Evolutionary conservation across 2,113 vertebrate species (phyloP).

Genomic region (Lepisosteus oculatus): DNA sequence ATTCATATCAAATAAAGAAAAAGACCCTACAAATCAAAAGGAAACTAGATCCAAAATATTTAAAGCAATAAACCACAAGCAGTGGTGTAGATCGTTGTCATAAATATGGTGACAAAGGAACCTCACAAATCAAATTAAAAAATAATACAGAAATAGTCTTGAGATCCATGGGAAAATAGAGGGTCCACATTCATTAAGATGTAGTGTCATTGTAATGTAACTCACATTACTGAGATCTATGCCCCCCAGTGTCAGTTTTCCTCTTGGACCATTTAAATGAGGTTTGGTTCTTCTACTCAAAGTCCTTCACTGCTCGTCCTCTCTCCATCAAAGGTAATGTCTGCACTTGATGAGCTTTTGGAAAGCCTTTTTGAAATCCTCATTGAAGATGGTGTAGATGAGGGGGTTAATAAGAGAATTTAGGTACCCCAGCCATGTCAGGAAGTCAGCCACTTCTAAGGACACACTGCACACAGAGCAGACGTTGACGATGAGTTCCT

Average conservation of each 20-base stretch:
- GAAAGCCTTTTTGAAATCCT: conserved; percentile 98
- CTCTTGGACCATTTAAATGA: not conserved
- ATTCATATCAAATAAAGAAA: too few species aligned
- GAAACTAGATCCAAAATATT: too few species aligned
- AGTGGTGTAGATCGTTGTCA: too few species aligned
- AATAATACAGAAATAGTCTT: too few species aligned
- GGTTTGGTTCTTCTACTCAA: not conserved
- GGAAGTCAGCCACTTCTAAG: conserved; percentile 86
- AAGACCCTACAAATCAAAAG: too few species aligned
- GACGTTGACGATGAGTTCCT: conserved; percentile 90
- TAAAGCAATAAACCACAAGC: too few species aligned
- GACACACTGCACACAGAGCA: conserved; percentile 83
- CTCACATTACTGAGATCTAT: not conserved
- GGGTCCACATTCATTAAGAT: too few species aligned
- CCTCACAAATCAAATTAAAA: too few species aligned
- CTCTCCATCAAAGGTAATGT: conserved; percentile 66
- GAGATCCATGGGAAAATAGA: too few species aligned
- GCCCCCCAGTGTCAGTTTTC: not conserved
- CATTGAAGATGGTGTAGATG: conserved; percentile 97
- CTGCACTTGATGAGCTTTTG: conserved; percentile 87
- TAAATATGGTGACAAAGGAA: too few species aligned
- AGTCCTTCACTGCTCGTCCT: not conserved
- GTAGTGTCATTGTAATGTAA: not conserved
- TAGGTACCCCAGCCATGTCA: conserved; percentile 94
- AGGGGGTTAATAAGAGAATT: conserved; percentile 97